A percentile compares a stretch with the other conserved stretches of the same genome.
phyloP scores from a whole-genome alignment of 1,140 invertebrate species.

The Penaeus japonicus region DNA sequence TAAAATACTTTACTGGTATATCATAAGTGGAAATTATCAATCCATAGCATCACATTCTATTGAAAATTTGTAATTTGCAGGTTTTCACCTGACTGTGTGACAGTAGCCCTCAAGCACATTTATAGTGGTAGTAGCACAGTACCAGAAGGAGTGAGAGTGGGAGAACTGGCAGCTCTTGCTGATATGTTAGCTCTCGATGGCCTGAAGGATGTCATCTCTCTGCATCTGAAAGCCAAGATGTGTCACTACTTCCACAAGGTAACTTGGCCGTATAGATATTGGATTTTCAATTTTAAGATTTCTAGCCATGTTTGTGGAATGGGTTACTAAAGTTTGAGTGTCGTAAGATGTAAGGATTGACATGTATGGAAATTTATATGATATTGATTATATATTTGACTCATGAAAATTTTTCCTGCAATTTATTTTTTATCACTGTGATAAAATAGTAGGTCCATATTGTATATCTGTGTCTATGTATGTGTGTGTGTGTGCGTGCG shows the following conservation, averaged over 20 bases:
- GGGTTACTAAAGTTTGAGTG: too few species aligned
- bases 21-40: too few species aligned
- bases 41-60: too few species aligned
- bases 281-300: too few species aligned
- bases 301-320: too few species aligned
- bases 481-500: background rate
- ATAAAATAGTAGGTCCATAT: background rate
- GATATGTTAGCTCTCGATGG: conserved; percentile 89
- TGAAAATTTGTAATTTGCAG: conserved; percentile 64
- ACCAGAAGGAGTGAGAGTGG: conserved; percentile 82
- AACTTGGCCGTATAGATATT: conserved; percentile 57
- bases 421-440: background rate
- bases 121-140: conserved; percentile 88
- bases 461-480: conserved; percentile 29
- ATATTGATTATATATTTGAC: too few species aligned
- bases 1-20: too few species aligned
- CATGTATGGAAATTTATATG: too few species aligned
- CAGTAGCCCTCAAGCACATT: conserved; percentile 90
- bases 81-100: conserved; percentile 81
- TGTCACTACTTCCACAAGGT: conserved; percentile 91
- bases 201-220: conserved; percentile 86
- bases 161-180: conserved; percentile 83
- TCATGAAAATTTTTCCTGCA: background rate
- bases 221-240: conserved; percentile 85
- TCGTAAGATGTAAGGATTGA: too few species aligned